Evolutionary conservation across 2,113 vertebrate species (phyloP).

Genomic region (Antennarius striatus): DNA sequence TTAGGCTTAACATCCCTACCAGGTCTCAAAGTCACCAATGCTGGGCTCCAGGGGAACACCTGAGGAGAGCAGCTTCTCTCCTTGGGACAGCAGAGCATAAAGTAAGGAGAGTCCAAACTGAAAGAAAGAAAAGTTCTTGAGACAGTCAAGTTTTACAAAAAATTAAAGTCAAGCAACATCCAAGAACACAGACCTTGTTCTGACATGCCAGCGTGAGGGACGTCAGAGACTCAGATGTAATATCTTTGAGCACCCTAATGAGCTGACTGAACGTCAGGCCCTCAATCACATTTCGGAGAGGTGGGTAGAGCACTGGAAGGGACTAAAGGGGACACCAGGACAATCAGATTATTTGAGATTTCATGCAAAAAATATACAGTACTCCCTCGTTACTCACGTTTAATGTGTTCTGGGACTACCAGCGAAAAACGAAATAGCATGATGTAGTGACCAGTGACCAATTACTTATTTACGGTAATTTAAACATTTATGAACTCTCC

Average conservation of each 20-base stretch:
- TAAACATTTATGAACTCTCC: too few species aligned
- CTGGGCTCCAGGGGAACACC: constrained; percentile 79
- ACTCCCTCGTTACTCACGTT: too few species aligned
- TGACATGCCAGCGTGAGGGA: constrained; percentile 84
- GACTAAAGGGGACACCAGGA: constrained; percentile 69
- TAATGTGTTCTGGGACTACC: too few species aligned
- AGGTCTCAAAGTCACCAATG: constrained; percentile 84
- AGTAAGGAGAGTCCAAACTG: constrained; percentile 95
- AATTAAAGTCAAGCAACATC: background rate
- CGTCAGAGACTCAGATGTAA: constrained; percentile 74
- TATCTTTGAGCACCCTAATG: constrained; percentile 82
- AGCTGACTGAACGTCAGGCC: constrained; percentile 86
- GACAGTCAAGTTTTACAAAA: background rate
- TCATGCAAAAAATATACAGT: too few species aligned
- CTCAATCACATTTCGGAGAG: constrained; percentile 82
- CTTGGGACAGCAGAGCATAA: constrained; percentile 90
- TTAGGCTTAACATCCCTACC: constrained; percentile 72
- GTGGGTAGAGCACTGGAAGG: constrained; percentile 86
- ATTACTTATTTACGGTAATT: too few species aligned
- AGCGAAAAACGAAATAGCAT: too few species aligned
- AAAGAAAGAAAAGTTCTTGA: background rate
- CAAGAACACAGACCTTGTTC: constrained; percentile 84
- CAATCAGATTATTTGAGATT: background rate
- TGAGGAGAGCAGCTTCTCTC: constrained; percentile 87
- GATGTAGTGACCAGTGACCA: too few species aligned